Evolutionary conservation across 1,140 invertebrate species (phyloP).

Genomic region (Bombus huntii): DNA sequence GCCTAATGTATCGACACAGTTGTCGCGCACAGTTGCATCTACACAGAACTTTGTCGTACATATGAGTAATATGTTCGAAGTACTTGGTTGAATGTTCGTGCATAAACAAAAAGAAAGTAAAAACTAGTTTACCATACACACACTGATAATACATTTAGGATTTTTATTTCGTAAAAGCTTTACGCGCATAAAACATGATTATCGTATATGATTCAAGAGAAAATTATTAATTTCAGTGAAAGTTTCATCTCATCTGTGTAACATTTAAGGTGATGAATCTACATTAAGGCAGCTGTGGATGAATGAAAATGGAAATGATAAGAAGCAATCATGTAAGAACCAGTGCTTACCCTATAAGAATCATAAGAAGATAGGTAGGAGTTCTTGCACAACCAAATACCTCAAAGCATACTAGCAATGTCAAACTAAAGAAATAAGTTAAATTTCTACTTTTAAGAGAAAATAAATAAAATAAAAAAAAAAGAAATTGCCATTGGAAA

Average conservation of each 20-base stretch:
- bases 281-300: constrained; percentile 29
- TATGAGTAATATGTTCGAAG: constrained; percentile 32
- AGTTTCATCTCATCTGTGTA: background rate
- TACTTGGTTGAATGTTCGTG: constrained; percentile 51
- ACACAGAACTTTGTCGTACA: background rate
- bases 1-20: background rate
- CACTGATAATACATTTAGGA: background rate
- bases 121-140: background rate
- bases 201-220: background rate
- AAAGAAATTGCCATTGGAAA: constrained; percentile 33
- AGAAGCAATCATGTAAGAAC: constrained; percentile 72
- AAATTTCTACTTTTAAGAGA: constrained; percentile 10
- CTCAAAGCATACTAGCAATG: constrained; percentile 56
- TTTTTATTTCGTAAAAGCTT: background rate
- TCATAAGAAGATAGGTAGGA: constrained; percentile 77
- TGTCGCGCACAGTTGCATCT: background rate
- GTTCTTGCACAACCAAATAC: constrained; percentile 77
- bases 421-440: constrained; percentile 24
- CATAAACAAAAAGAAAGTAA: constrained; percentile 19
- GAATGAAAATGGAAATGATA: constrained; percentile 56
- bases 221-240: background rate
- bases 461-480: background rate
- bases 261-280: constrained; percentile 20
- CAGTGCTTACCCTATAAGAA: constrained; percentile 80
- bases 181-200: background rate